Base-by-base conservation (phyloP, 2,113 vertebrate species). In the Vombatus ursinus region DNA sequence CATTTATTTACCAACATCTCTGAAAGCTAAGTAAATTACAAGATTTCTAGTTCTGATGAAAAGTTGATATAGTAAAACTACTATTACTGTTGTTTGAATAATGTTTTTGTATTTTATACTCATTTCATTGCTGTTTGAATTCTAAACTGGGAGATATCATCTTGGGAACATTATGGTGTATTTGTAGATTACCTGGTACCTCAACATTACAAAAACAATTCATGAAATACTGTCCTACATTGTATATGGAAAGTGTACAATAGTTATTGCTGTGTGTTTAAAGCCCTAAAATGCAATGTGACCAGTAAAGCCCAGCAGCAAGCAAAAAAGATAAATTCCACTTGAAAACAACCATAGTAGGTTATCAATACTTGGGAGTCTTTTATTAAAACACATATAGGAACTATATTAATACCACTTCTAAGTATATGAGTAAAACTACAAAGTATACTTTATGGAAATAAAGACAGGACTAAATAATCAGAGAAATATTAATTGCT, bases 41-140 rank as follows among this genome's bases (percentile, higher is more conserved):
- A 93, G 91, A 2, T 53, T 94, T 96, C 44, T 52, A 93, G 52
- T 93, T 95, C 95, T 96, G 44, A 93, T 24, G 31, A 97, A 96
- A 95, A 95, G 14, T 91, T 48, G 11, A 93, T 51, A 89, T 92
- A 95, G 50, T 48, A 94, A 96, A 94, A 92, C 94, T 93, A 92
- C 50, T 90, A 7, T 84, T 22, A 89, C 26, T 23, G 31, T 24
- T 95, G 10, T 92, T 48, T 93, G 95, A 93, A 10, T 96, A 23
- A 92, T 84, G 5, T 94, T 90, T 95, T 94, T 93, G 90, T 48
- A n/a, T 94, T 22, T 94, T 0, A 53, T 84, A 61, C 94, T 16
- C 26, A 94, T 53, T 89, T 97, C 47, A 92, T 3, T 44, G n/a
- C 49, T 89, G 57, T 91, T 94, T 84, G 53, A 96, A 94, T 94